Percentiles rank a stretch among this genome's conserved stretches.
Conservation (phyloP, 2,797 vertebrate species). For the Manis pentadactyla region DNA sequence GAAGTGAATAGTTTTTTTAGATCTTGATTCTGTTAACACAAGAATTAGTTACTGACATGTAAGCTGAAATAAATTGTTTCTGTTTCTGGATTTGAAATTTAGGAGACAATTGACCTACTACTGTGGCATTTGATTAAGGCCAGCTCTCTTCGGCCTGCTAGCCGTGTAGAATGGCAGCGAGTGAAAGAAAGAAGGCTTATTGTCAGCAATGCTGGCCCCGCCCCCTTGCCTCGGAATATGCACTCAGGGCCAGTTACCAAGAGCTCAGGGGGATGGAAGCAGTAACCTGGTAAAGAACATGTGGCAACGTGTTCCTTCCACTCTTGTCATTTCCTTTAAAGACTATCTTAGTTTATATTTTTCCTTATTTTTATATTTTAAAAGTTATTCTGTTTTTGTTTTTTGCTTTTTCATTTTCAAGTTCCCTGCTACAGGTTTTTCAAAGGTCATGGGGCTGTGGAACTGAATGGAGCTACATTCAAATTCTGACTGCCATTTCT, state of each 20-base stretch:
- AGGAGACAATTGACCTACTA: constrained; percentile 37
- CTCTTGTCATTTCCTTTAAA: constrained; percentile 38
- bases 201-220: not conserved
- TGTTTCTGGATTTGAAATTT: constrained; percentile 59
- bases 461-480: not conserved
- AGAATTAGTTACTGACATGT: constrained; percentile 10
- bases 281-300: not conserved
- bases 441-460: not conserved
- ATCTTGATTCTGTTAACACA: constrained; percentile 24
- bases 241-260: not conserved
- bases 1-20: constrained; percentile 15
- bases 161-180: not conserved
- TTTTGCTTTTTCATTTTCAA: not conserved
- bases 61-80: constrained; percentile 52
- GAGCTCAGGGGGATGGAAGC: not conserved
- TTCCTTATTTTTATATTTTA: not conserved
- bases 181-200: not conserved
- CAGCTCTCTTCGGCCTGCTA: not conserved
- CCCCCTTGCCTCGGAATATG: not conserved
- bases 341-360: not conserved
- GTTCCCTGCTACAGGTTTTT: not conserved
- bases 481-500: not conserved
- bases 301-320: not conserved
- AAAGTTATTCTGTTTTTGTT: not conserved
- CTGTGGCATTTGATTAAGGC: not conserved